These are phyloP conservation scores for Miichthys miiuy DNA, from an alignment of 2,797 vertebrate species.

Conservation along the genomic window DNA sequence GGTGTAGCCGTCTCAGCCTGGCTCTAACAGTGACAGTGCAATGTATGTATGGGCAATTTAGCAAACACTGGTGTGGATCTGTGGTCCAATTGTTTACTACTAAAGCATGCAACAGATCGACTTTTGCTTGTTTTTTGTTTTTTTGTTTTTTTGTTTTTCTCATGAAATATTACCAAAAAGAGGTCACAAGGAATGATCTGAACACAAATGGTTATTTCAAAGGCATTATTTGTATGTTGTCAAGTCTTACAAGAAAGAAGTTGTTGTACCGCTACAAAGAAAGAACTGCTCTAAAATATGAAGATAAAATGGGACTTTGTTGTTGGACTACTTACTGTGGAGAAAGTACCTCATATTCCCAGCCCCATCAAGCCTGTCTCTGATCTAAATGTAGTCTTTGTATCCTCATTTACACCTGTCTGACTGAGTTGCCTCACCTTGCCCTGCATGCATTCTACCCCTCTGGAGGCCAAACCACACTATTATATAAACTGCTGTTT, in stretches of 20 bases:
- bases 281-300: neutral
- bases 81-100: neutral
- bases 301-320: constrained; percentile 25
- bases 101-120: neutral
- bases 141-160: neutral
- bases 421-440: constrained; percentile 13
- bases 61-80: neutral
- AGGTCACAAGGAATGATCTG: neutral
- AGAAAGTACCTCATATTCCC: constrained; percentile 2
- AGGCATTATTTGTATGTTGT: constrained; percentile 14
- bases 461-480: neutral
- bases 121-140: neutral
- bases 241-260: constrained; percentile 11
- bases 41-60: neutral
- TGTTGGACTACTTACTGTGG: constrained; percentile 11
- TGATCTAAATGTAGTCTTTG: constrained; percentile 12
- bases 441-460: neutral
- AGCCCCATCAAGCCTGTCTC: constrained; percentile 7
- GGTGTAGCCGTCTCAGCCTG: neutral
- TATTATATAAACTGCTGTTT: neutral
- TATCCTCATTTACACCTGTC: constrained; percentile 28
- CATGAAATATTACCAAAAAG: neutral
- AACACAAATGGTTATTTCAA: constrained; percentile 6
- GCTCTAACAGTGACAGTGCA: neutral
- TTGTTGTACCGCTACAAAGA: neutral